Evolutionary conservation across 1,140 invertebrate species (phyloP).

Genomic region (Augochlora pura): DNA sequence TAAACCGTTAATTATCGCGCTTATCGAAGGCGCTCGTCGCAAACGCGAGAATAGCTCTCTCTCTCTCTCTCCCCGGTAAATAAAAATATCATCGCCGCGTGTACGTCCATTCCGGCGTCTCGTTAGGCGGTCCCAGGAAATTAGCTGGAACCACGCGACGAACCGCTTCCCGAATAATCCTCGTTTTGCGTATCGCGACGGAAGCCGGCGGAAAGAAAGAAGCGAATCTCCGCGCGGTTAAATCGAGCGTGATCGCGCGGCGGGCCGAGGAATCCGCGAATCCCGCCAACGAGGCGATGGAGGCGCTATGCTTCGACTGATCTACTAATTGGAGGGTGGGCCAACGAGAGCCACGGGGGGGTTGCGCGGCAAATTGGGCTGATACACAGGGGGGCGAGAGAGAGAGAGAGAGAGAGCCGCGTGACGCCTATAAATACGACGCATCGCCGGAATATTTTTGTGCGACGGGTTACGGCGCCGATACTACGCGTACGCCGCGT

Average conservation of each 20-base stretch:
- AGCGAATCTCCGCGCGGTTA: conserved; percentile 18
- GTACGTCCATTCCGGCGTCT: neutral
- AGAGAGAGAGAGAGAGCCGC: no score
- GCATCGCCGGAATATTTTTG: conserved; percentile 41
- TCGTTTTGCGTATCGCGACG: conserved; percentile 15
- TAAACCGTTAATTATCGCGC: no score
- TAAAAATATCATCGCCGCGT: neutral
- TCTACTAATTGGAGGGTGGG: conserved; percentile 57
- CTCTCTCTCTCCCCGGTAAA: no score
- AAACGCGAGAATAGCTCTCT: neutral
- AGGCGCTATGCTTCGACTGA: conserved; percentile 55
- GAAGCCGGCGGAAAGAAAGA: no score
- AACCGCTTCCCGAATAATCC: neutral
- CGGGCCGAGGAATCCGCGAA: conserved; percentile 50
- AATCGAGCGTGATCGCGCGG: conserved; percentile 35
- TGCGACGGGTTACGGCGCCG: neutral
- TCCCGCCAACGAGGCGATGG: conserved; percentile 46
- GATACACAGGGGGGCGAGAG: conserved; percentile 56
- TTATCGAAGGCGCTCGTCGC: no score
- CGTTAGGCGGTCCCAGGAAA: conserved; percentile 21
- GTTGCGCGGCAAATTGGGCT: conserved; percentile 53
- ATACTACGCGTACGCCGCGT: no score
- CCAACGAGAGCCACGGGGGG: conserved; percentile 15
- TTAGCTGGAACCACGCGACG: conserved; percentile 6
- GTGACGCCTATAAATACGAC: conserved; percentile 58